These are phyloP conservation scores for Seira musarum DNA, from an alignment of 2,888 invertebrate genomes.

Conservation along the genomic window DNA sequence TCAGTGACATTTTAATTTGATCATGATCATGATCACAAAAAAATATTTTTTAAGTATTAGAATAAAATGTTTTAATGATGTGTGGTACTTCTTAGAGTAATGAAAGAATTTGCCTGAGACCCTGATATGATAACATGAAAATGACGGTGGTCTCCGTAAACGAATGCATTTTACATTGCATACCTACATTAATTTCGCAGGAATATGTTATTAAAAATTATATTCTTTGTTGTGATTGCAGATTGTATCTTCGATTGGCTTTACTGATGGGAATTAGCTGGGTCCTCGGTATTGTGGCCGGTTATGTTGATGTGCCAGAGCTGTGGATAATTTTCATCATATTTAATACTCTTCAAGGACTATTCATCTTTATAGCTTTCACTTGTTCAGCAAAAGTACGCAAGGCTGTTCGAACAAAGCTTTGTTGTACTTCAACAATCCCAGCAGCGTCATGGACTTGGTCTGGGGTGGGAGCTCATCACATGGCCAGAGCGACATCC, in stretches of 20 bases:
- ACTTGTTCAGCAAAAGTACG: constrained; percentile 74
- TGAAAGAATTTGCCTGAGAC: too few species aligned
- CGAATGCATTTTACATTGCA: too few species aligned
- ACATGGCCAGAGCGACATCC: constrained; percentile 64
- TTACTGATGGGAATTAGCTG: constrained; percentile 75
- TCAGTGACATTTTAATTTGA: too few species aligned
- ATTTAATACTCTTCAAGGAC: constrained; percentile 74
- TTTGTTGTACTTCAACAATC: constrained; percentile 58
- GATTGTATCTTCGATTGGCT: constrained; percentile 73
- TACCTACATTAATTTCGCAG: background rate
- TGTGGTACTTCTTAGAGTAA: too few species aligned
- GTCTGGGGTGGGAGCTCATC: constrained; percentile 66
- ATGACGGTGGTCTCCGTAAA: too few species aligned
- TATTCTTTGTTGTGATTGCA: constrained; percentile 67
- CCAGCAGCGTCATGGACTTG: constrained; percentile 69
- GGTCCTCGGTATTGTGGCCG: constrained; percentile 74
- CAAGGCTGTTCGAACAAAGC: constrained; percentile 62
- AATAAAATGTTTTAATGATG: too few species aligned
- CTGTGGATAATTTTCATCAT: constrained; percentile 74
- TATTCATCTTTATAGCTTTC: constrained; percentile 74
- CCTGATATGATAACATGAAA: too few species aligned
- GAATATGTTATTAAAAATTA: constrained; percentile 13
- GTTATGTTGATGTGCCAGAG: constrained; percentile 71
- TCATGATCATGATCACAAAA: too few species aligned
- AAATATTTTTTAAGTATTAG: too few species aligned